Evolutionary conservation across 2,113 vertebrate species (phyloP).

Genomic region (Coryphaenoides rupestris): DNA sequence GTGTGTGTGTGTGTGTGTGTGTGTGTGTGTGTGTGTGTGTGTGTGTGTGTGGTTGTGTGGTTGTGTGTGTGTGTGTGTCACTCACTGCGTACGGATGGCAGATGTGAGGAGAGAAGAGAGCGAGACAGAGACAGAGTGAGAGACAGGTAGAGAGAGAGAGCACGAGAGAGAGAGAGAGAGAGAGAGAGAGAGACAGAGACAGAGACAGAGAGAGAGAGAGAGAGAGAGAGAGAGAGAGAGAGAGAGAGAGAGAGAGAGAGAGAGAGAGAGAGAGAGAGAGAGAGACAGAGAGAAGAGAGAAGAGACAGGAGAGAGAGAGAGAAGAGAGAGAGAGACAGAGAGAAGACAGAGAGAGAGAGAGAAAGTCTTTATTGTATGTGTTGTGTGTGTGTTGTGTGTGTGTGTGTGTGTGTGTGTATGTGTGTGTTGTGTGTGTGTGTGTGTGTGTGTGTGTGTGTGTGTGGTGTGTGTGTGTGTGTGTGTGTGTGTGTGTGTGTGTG

Average conservation of each 20-base stretch:
- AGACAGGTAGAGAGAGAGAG: conserved; percentile 12
- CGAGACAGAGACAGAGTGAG: not conserved
- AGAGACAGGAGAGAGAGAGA: too few species aligned
- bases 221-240: not conserved
- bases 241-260: too few species aligned
- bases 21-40: not conserved
- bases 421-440: too few species aligned
- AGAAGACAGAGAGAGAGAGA: too few species aligned
- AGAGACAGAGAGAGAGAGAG: conserved; percentile 4
- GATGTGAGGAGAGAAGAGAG: not conserved
- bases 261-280: too few species aligned
- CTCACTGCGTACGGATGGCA: not conserved
- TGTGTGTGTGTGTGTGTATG: too few species aligned
- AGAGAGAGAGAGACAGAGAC: not conserved
- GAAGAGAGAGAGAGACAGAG: too few species aligned
- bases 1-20: not conserved
- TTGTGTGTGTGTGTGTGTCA: not conserved
- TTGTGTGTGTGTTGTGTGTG: too few species aligned
- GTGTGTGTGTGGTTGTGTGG: not conserved
- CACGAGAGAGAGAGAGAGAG: not conserved
- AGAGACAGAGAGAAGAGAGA: too few species aligned
- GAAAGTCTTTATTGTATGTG: too few species aligned
- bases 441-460: not conserved
- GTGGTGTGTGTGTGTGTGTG: conserved; percentile 2
- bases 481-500: conserved; percentile 1